A percentile compares a stretch with the other conserved stretches of the same genome.
These are phyloP conservation scores for Periplaneta americana DNA, from an alignment of 1,140 invertebrate species.

Conservation along the genomic window DNA sequence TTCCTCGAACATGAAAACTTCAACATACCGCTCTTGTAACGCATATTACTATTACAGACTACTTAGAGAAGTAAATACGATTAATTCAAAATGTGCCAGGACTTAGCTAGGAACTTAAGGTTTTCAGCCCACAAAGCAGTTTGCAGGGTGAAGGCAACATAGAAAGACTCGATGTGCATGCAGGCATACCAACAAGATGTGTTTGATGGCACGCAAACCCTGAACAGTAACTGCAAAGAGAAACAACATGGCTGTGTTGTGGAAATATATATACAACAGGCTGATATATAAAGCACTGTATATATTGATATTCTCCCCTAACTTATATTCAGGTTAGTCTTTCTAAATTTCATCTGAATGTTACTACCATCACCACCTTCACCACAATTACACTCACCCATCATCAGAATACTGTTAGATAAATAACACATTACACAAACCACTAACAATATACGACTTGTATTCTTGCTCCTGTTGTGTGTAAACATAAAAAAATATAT, in stretches of 20 bases:
- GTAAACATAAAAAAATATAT: too few relatives aligned
- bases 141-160: constrained; percentile 17
- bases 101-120: neutral
- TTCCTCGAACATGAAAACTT: too few relatives aligned
- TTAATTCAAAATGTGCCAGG: neutral
- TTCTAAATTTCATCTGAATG: too few relatives aligned
- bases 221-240: constrained; percentile 14
- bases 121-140: neutral
- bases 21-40: too few relatives aligned
- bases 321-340: too few relatives aligned
- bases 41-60: too few relatives aligned
- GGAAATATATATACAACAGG: neutral
- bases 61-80: neutral
- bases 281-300: neutral
- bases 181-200: constrained; percentile 19
- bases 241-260: neutral
- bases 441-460: too few relatives aligned
- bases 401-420: neutral
- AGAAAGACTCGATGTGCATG: constrained; percentile 13
- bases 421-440: neutral
- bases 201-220: constrained; percentile 11
- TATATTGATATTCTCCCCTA: too few relatives aligned
- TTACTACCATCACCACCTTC: too few relatives aligned
- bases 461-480: too few relatives aligned
- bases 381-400: too few relatives aligned